Base-by-base conservation (phyloP, 2,797 vertebrate species). In the Etheostoma perlongum region DNA sequence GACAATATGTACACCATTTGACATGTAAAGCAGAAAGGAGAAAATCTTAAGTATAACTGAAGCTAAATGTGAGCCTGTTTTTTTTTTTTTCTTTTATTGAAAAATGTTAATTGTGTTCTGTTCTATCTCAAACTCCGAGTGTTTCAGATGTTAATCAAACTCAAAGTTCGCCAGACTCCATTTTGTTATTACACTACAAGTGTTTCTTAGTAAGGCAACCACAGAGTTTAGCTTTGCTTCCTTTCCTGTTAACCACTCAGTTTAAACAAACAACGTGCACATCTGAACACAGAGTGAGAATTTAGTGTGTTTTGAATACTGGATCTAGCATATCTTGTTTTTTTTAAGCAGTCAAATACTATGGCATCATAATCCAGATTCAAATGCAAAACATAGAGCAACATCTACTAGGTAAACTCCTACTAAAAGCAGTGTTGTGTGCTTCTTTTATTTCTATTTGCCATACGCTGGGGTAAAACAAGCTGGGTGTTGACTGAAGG, bases 381-480 rank as follows among this genome's bases (percentile, higher is more conserved):
- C 13, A 53, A 66, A 82, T 57, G 74, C 62, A 75, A 48, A 52
- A 46, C 27, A 19, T 18, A 66, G n/a, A 66, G 68, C 27, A 1
- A 25, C 61, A 52, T 80, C 40, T 81, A 46, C 52, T 46, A 6
- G 40, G 71, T 71, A 7, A 79, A 58, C 1, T 12, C 1, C 13
- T 62, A 18, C 16, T 65, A 49, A 78, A 79, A 78, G 67, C 69
- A 42, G 60, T 60, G 42, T 23, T 73, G 68, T 44, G 23, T 23
- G 72, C 36, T 40, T 57, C 30, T 53, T 33, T 72, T 27, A 19
- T 58, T 80, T n/a, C 16, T 69, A 13, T 47, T 64, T 68, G 67
- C 67, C 67, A 78, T 62, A 33, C 72, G 85, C 87, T 76, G 57
- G 25, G 80, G 33, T 73, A 27, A 80, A 69, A 21, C 52, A 47